Evolutionary conservation across 2,888 invertebrate species (phyloP).

Genomic region (Drosophila nigricruria): DNA sequence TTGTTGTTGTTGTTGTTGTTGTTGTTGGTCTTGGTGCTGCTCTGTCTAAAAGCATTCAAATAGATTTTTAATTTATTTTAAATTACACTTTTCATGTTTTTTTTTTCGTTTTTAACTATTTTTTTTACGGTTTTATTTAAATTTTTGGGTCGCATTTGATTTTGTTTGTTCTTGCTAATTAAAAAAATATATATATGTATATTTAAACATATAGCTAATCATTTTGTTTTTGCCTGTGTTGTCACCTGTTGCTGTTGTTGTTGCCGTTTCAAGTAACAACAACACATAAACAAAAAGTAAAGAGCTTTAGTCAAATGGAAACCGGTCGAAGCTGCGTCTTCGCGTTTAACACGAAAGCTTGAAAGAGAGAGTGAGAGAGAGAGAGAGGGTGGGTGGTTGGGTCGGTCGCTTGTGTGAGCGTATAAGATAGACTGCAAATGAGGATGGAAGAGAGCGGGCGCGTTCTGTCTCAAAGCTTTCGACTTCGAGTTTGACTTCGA

Average conservation of each 20-base stretch:
- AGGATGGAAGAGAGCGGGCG: neutral
- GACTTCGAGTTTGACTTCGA: slow-evolving; percentile 33
- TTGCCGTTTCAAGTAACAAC: slow-evolving; percentile 23
- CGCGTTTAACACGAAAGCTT: slow-evolving; percentile 53
- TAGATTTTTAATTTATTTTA: slow-evolving; percentile 59
- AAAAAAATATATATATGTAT: slow-evolving; percentile 51
- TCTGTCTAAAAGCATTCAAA: slow-evolving; percentile 32
- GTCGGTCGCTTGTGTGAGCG: neutral
- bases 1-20: neutral
- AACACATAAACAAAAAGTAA: slow-evolving; percentile 26
- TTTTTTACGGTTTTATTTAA: slow-evolving; percentile 55
- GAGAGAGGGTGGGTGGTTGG: slow-evolving; percentile 17
- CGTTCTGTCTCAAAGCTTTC: slow-evolving; percentile 29
- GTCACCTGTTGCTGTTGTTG: slow-evolving; percentile 61
- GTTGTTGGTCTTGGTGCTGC: too few relatives aligned
- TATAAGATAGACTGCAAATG: slow-evolving; percentile 4
- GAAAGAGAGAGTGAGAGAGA: neutral
- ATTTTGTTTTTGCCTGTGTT: slow-evolving; percentile 26
- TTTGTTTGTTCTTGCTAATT: slow-evolving; percentile 55
- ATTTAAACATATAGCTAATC: slow-evolving; percentile 46
- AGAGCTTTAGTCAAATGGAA: slow-evolving; percentile 60
- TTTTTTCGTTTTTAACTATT: slow-evolving; percentile 14
- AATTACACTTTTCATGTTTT: slow-evolving; percentile 47
- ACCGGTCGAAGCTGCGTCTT: slow-evolving; percentile 73
- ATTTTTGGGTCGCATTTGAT: slow-evolving; percentile 47